Base-by-base conservation (phyloP, 2,113 vertebrate species). In the Cheilinus undulatus region DNA sequence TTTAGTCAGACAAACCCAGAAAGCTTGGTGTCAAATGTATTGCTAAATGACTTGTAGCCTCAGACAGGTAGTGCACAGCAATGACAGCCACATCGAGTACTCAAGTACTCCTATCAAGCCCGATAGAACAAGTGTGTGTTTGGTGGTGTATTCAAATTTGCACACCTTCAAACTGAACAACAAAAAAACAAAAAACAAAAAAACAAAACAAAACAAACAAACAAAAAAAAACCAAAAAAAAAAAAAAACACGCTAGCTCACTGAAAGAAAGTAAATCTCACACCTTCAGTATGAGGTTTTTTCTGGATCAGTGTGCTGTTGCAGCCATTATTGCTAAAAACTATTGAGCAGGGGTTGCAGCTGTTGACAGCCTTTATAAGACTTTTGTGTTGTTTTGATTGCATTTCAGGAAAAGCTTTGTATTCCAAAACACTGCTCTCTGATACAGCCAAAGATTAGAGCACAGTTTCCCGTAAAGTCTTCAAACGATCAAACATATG, bases 261-360 rank as follows among this genome's bases (percentile, higher is more conserved):
- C 32, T 34, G 32, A 11, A 7, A 34, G 32, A 34, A 5, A 34
- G 10, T 5, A 20, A 45, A 45, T 8, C 9, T 19, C 17, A 45
- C 12, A 38, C 32, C 8, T 34, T 10, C 10, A 34, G 32, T 34
- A 11, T 34, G 8, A 9, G 30, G 9, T 5, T 34, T 5, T 34
- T 34, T 2, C 32, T 34, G 5, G 11, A 34, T 34, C 8, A 10
- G 32, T 34, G 32, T 11, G 11, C 36, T 38, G 23, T 65, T 34
- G 62, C 79, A 68, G n/a, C n/a, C n/a, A 89, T 89, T 85, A 85
- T 53, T 54, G 68, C 68, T 42, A 71, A 60, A 84, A 86, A 86
- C 73, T 58, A 34, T 74, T 70, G 75, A 85, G 57, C 19, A n/a
- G n/a, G 36, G 56, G 68, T 80, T 53, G 60, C 34, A 63, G 63